Evolutionary conservation across 2,888 invertebrate genomes (phyloP).

Genomic region (Baronia brevicornis): DNA sequence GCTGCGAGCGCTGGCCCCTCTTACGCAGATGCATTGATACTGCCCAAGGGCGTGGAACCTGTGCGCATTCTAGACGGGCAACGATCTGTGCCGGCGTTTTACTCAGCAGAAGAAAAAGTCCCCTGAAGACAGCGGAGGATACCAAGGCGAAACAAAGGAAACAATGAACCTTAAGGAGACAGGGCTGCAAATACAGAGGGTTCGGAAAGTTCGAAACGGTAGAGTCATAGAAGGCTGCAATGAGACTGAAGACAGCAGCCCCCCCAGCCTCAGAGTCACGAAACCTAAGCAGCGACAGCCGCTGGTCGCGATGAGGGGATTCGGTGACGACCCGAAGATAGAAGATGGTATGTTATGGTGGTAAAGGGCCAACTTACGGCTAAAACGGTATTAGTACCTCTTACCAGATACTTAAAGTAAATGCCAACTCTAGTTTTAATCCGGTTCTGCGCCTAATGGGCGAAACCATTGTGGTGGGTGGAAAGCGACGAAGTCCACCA

Average conservation of each 20-base stretch:
- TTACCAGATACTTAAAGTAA: too few species aligned
- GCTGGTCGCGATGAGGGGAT: neutral
- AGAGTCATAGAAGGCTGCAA: constrained; percentile 12
- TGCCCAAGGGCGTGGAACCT: neutral
- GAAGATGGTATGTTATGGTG: constrained; percentile 2
- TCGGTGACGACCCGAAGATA: neutral
- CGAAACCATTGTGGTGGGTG: too few species aligned
- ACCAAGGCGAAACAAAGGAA: constrained; percentile 1
- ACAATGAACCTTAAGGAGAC: neutral
- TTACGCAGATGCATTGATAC: too few species aligned
- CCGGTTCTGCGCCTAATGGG: too few species aligned
- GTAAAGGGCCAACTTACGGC: too few species aligned
- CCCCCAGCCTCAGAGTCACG: constrained; percentile 8
- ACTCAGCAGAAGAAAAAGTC: too few species aligned
- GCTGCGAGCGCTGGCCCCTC: too few species aligned
- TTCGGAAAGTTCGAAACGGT: constrained; percentile 15
- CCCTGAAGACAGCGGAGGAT: constrained; percentile 1
- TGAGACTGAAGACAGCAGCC: constrained; percentile 5
- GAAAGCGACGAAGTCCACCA: too few species aligned
- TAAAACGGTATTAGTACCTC: too few species aligned
- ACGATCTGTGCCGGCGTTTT: constrained; percentile 10
- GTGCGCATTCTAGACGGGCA: constrained; percentile 8
- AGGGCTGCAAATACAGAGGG: neutral
- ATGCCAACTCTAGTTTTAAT: too few species aligned
- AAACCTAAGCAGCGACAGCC: constrained; percentile 4